Base-by-base conservation (phyloP, 1,140 invertebrate species). In the Temnothorax longispinosus region DNA sequence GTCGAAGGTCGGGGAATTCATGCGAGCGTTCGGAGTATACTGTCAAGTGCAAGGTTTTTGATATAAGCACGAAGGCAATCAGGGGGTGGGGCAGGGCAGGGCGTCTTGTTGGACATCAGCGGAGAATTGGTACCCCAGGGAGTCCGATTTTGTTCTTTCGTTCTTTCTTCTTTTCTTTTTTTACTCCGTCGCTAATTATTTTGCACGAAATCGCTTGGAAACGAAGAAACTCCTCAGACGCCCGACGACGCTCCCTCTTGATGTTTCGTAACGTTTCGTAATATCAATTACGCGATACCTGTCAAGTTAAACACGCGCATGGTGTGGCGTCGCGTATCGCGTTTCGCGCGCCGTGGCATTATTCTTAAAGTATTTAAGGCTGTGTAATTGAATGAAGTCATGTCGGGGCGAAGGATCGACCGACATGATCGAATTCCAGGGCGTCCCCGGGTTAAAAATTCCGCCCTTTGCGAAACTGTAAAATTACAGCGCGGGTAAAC, bases 251-350 rank as follows among this genome's bases (percentile, higher is more conserved):
- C n/a, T 74, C 78, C 44, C 18, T 76, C 47, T 69, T 44, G 44
- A 18, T 11, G 58, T 90, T 89, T 89, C 86, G 88, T 74, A 90
- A 90, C 3, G 18, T 90, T 90, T 89, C 89, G 88, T 69, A 90
- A 90, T 90, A 90, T 90, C 89, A 90, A 89, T 90, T 89, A 87
- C 89, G 52, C 85, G 88, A 47, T 87, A 89, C 88, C 88, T 90
- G 89, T 90, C 89, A 89, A 85, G 85, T 81, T 58, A 15, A 76
- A 62, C 87, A 58, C 69, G 21, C 41, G 56, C 87, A 44, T 67
- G 32, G 38, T 56, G 15, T 35, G 69, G 44, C 67, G 41, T 80
- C 77, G 77, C 52, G 62, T 82, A 64, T 84, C 56, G 69, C 54
- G 32, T 84, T 60, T 89, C 54, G 32, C 75, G 32, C 75, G 54